Evolutionary conservation across 2,888 invertebrate genomes (phyloP), one percentile per base, ranked within the genome.

Genomic region (Galeruca laticollis): DNA sequence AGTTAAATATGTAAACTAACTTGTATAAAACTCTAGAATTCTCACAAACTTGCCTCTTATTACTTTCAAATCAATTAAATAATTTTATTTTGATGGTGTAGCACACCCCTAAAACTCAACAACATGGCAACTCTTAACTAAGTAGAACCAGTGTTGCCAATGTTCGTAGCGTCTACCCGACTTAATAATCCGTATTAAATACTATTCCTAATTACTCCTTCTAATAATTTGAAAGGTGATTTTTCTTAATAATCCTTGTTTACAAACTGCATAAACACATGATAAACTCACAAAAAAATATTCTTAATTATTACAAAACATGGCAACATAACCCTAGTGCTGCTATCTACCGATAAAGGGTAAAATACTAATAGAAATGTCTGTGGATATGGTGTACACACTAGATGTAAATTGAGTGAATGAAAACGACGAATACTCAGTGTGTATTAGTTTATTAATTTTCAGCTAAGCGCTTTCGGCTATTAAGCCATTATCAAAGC

Each of bases 111-210:
- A 74, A 72, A 76, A 71, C 72, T 76, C 75, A 80, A 80, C 83
- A 84, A 84, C 84, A 84, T 84, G 84, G 84, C 84, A 84, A 83
- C 84, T 84, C 79, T 54, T 43, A 51, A 82, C 65, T 57, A 68
- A 68, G 57, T 57, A 47, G 49, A 65, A 65, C 65, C 65, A 65
- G 65, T 47, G 65, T 65, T 67, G 60, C 60, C 60, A 67, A 15
- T 18, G 51, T 52, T 60, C 26, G 43, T 35, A 65, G 57, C 65
- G 65, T 65, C 65, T 57, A 57, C 57, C 21, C 47, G n/a, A 57
- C 49, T 65, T 57, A 57, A 57, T 57, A 57, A 65, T 65, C 65
- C 35, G 57, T 57, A 65, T 15, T 10, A 57, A 33, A 6, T 9
- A n/a, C n/a, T 54, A 31, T 43, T 56, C 54, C 13, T 26, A 52